Base-by-base conservation (phyloP, 2,113 vertebrate genomes). In the Azemiops feae region DNA sequence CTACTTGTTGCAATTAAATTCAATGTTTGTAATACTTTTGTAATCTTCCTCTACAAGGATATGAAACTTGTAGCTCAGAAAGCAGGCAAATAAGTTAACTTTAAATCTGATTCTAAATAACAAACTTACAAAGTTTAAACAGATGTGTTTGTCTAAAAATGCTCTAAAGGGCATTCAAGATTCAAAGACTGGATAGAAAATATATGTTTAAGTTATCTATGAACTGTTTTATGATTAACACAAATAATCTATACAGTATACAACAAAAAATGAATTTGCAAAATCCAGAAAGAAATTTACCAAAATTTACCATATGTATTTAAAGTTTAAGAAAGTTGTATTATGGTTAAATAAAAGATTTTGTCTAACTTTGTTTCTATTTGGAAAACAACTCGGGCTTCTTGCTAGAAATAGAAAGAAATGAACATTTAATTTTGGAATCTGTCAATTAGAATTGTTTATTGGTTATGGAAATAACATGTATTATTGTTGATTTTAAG, bases 11-110 rank as follows among this genome's bases (percentile, higher is more conserved):
- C 34, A 43, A 81, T 81, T 96, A 88, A 88, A 54, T 54, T 30
- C 30, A 88, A n/a, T n/a, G 52, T 88, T 4, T 88, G 3, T 88
- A 54, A 20, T 81, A 5, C 6, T 20, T 39, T 39, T 81, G 69
- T 81, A 88, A 88, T 96, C 96, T 94, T 95, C 92, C 30, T 22
- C 30, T 45, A 58, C 95, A 95, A 92, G 89, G 88, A 93, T 95
- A 91, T 93, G 95, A 96, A 97, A 96, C 95, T 95, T 95, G 57
- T 3, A 39, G 34, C 34, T 89, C n/a, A 55, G 25, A 39, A 39
- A 43, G 9, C 22, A 89, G 22, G 27, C 50, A 87, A 87, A 52
- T 53, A 53, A 89, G 39, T 60, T 89, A 58, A 16, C 23, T 43
- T 60, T 60, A 60, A 30, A 60, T 60, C 23, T 89, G 69, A 81